phyloP scores from a whole-genome alignment of 2,113 vertebrate species.

The Trogon surrucura region DNA sequence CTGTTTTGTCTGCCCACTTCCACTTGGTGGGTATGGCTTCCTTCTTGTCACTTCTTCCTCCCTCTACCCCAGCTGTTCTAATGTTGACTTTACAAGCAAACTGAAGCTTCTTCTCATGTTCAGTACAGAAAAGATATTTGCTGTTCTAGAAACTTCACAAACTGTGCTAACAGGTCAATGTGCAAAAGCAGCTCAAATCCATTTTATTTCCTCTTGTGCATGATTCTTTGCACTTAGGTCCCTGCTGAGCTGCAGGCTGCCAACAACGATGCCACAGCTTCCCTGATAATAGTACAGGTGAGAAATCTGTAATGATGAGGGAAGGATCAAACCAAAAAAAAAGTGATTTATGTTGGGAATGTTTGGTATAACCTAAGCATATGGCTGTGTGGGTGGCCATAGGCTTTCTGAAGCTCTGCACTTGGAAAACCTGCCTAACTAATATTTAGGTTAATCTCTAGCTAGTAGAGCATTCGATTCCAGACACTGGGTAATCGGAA shows the following conservation, averaged over 20 bases:
- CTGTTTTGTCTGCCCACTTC: background rate
- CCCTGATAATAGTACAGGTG: background rate
- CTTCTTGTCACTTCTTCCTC: background rate
- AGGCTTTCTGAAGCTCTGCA: background rate
- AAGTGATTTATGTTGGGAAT: background rate
- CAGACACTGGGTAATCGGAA: background rate
- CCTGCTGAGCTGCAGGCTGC: background rate
- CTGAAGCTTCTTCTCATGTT: background rate
- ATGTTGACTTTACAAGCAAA: background rate
- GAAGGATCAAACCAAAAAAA: background rate
- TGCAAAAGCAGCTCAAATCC: background rate
- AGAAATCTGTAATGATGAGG: background rate
- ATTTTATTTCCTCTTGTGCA: background rate
- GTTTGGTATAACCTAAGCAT: background rate
- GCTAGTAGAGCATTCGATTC: background rate
- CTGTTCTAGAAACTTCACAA: background rate
- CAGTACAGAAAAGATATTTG: background rate
- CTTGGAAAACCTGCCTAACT: constrained; percentile 30
- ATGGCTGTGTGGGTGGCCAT: constrained; percentile 6
- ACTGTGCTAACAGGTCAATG: background rate
- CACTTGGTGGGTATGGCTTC: background rate
- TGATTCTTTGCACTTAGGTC: rapidly evolving
- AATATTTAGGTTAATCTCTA: constrained; percentile 26
- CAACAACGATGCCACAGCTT: background rate
- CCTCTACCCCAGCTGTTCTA: background rate